phyloP scores from a whole-genome alignment of 1,140 invertebrate genomes.

The Leptopilina clavipes region DNA sequence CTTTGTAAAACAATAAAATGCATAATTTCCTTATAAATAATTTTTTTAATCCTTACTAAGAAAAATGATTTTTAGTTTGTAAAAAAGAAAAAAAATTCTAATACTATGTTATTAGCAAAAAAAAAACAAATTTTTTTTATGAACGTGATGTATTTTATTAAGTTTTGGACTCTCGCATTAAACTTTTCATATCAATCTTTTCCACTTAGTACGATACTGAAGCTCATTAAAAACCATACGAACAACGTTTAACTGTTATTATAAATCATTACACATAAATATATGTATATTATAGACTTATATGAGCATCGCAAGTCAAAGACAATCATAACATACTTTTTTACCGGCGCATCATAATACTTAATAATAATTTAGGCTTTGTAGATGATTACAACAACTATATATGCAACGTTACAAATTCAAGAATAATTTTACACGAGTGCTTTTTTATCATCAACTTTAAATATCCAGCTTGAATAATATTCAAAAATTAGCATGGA shows the following conservation, averaged over 20 bases:
- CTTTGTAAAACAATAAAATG: no score
- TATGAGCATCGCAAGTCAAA: constrained; percentile 51
- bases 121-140: constrained; percentile 46
- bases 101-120: background rate
- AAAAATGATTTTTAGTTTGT: no score
- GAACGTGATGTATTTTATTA: constrained; percentile 59
- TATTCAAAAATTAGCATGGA: background rate
- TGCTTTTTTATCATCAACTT: constrained; percentile 20
- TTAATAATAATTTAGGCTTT: constrained; percentile 61
- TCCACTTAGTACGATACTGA: constrained; percentile 52
- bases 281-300: constrained; percentile 58
- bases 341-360: constrained; percentile 55
- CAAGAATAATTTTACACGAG: constrained; percentile 16
- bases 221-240: constrained; percentile 62
- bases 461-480: constrained; percentile 13
- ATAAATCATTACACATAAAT: constrained; percentile 59
- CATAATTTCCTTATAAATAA: no score
- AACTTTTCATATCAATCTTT: constrained; percentile 41
- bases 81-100: no score
- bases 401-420: constrained; percentile 66
- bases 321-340: constrained; percentile 63
- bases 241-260: constrained; percentile 59
- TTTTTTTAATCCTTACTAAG: no score
- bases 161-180: constrained; percentile 45
- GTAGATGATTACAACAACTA: constrained; percentile 67